Base-by-base conservation (phyloP, 2,888 invertebrate genomes). In the Noctua comes region DNA sequence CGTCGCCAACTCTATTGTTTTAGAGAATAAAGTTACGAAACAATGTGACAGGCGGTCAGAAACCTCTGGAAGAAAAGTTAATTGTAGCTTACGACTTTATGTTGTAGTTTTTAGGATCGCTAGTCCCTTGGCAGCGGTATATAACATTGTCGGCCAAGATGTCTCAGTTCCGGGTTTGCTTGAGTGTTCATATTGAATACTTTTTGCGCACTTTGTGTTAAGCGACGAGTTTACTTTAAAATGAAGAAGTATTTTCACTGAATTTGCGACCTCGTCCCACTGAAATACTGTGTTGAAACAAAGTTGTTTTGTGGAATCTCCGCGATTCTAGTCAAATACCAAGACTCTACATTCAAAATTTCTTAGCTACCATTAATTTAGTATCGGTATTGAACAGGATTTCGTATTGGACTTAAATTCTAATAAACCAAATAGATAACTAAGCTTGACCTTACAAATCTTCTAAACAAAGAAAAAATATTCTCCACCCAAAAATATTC, bases 121-220 rank as follows among this genome's bases (percentile, higher is more conserved):
- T 66, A 79, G 76, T 85, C 80, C 68, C 80, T 59, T 86, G 78
- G 75, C 62, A 73, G 18, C 36, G 43, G 62, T 83, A 77, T 70
- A 75, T 68, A 69, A 80, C 74, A 77, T 77, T 66, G 68, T 68
- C 64, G n/a, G 36, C 68, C 18, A 68, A 79, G 79, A 71, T 68
- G 68, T 40, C 65, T 73, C 11, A 66, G 79, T 86, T 83, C 86
- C 88, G 86, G 83, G 88, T 79, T 72, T 5, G 70, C 69, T 70
- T 36, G 64, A 74, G 71, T 70, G 68, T 70, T 79, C 72, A 76
- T 80, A 77, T 83, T 81, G 79, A n/a, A 79, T 43, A 72, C 21
- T 79, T 87, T 85, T 87, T 80, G 71, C 31, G 64, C 65, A 70
- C 31, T 85, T 86, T 77, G 81, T 73, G 73, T 66, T 66, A 69